A percentile compares a stretch with the other conserved stretches of the same genome.
Evolutionary conservation across 2,888 invertebrate species (phyloP).

Genomic region (Caenorhabditis angaria): DNA sequence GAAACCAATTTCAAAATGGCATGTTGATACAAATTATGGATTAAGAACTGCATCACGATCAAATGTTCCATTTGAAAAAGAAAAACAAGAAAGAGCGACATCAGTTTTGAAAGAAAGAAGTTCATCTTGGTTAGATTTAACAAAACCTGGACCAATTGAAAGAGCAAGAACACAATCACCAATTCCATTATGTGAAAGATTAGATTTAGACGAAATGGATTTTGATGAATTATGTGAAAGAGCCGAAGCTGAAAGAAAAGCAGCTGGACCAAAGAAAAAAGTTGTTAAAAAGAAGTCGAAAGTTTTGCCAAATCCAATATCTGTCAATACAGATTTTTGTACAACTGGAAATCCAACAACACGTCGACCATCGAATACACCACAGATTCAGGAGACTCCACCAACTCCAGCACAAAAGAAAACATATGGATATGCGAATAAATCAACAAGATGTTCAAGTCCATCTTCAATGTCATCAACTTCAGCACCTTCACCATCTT

Average conservation of each 20-base stretch:
- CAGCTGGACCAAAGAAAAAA: slow-evolving; percentile 23
- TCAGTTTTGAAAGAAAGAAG: slow-evolving; percentile 44
- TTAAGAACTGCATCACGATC: slow-evolving; percentile 39
- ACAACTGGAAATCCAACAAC: slow-evolving; percentile 33
- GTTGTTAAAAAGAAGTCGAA: slow-evolving; percentile 19
- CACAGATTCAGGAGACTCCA: slow-evolving; percentile 53
- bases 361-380: slow-evolving; percentile 17
- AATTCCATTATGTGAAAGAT: slow-evolving; percentile 38
- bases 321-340: slow-evolving; percentile 36
- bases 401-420: slow-evolving; percentile 48
- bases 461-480: slow-evolving; percentile 50
- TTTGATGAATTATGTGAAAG: slow-evolving; percentile 35
- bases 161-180: slow-evolving; percentile 49
- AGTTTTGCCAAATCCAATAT: slow-evolving; percentile 35
- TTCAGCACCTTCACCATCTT: slow-evolving; percentile 54
- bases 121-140: slow-evolving; percentile 44
- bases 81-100: slow-evolving; percentile 41
- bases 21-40: slow-evolving; percentile 48
- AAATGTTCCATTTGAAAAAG: slow-evolving; percentile 47
- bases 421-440: slow-evolving; percentile 36
- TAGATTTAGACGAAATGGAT: slow-evolving; percentile 36
- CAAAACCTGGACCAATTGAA: slow-evolving; percentile 24
- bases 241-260: slow-evolving; percentile 25
- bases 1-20: slow-evolving; percentile 56
- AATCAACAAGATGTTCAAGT: slow-evolving; percentile 37